phyloP scores from a whole-genome alignment of 1,140 invertebrate genomes.

The Delia radicum region DNA sequence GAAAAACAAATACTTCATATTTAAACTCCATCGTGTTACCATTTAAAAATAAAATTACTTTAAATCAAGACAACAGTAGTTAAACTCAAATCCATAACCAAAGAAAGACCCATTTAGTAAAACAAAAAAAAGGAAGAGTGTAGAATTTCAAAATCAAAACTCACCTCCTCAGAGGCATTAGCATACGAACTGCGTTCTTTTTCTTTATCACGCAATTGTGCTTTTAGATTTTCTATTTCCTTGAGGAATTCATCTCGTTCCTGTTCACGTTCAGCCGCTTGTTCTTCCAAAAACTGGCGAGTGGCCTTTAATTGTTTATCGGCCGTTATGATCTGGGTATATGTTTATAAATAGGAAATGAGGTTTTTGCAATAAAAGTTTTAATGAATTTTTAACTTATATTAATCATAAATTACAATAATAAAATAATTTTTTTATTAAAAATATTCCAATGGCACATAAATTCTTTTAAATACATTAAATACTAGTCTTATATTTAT shows the following conservation, averaged over 20 bases:
- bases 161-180: constrained; percentile 60
- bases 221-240: constrained; percentile 63
- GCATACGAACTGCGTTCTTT: constrained; percentile 62
- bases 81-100: constrained; percentile 3
- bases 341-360: neutral
- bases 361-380: too few relatives aligned
- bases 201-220: constrained; percentile 64
- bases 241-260: constrained; percentile 75
- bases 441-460: too few relatives aligned
- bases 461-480: too few relatives aligned
- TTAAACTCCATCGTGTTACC: neutral
- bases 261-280: constrained; percentile 72
- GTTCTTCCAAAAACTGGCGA: constrained; percentile 75
- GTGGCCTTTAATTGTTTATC: constrained; percentile 75
- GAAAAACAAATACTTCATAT: too few relatives aligned
- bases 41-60: neutral
- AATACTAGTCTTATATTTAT: too few relatives aligned
- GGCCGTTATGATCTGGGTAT: constrained; percentile 70
- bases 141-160: too few relatives aligned
- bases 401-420: too few relatives aligned
- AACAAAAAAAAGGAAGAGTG: constrained; percentile 34
- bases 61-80: neutral
- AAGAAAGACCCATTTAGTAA: constrained; percentile 28
- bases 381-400: too few relatives aligned
- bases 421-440: too few relatives aligned